phyloP scores from a whole-genome alignment of 2,113 vertebrate species.

The Nothoprocta pentlandii region DNA sequence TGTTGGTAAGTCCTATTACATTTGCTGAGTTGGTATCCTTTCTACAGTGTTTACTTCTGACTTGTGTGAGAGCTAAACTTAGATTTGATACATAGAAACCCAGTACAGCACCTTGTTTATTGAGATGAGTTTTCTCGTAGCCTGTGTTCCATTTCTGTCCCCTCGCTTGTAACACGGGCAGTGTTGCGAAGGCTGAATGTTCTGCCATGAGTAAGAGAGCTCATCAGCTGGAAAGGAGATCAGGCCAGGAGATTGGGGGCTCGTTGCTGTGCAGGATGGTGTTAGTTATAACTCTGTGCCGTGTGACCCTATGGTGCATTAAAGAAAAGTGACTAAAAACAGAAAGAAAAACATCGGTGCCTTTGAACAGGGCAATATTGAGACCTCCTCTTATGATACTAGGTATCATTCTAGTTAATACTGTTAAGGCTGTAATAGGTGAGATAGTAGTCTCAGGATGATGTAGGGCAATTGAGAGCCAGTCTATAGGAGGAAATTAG shows the following conservation, averaged over 20 bases:
- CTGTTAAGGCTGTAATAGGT: neutral
- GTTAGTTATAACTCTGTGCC: neutral
- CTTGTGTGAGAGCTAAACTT: conserved; percentile 51
- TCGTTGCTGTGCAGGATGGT: neutral
- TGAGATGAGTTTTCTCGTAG: neutral
- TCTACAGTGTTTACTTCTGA: conserved; percentile 40
- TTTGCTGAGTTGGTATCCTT: neutral
- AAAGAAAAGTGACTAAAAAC: neutral
- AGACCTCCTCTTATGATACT: neutral
- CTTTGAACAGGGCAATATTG: neutral
- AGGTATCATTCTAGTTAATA: neutral
- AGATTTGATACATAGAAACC: conserved; percentile 25
- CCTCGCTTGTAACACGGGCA: accelerated
- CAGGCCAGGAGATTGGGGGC: accelerated
- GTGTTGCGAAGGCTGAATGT: neutral
- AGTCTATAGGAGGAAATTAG: neutral
- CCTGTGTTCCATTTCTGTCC: conserved; percentile 20
- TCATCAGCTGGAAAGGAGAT: neutral
- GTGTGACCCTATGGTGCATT: neutral
- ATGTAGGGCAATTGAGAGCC: neutral
- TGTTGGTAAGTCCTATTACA: neutral
- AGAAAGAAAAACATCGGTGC: neutral
- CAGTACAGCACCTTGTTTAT: conserved; percentile 55
- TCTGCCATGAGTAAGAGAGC: neutral
- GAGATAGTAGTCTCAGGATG: neutral